A percentile compares a stretch with the other conserved stretches of the same genome.
phyloP scores from a whole-genome alignment of 1,140 invertebrate genomes.

The Carposina sasakii region DNA sequence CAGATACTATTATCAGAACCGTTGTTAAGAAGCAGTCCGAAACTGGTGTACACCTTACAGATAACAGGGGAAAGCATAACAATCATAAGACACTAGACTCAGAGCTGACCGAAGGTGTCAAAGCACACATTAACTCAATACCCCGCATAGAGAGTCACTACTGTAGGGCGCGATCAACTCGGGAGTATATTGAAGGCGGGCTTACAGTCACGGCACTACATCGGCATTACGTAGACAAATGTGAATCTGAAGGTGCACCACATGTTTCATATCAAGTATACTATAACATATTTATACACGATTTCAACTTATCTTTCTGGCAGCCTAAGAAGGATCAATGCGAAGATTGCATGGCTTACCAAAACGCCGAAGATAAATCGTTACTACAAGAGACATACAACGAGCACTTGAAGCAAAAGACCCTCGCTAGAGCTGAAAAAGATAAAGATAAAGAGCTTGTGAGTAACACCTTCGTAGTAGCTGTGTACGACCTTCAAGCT shows the following conservation, averaged over 20 bases:
- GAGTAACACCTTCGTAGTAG: conserved; percentile 24
- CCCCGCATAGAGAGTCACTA: conserved; percentile 42
- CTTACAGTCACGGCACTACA: conserved; percentile 32
- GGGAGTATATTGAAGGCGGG: conserved; percentile 45
- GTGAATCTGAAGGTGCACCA: conserved; percentile 15
- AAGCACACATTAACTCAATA: conserved; percentile 35
- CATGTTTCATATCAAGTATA: conserved; percentile 31
- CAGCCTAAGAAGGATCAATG: conserved; percentile 58
- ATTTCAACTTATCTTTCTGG: conserved; percentile 49
- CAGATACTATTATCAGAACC: conserved; percentile 18
- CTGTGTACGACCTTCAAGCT: conserved; percentile 51
- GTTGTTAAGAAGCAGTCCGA: conserved; percentile 23
- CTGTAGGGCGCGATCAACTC: conserved; percentile 24
- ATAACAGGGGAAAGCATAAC: conserved; percentile 1
- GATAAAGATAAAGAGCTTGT: conserved; percentile 16
- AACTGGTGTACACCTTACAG: conserved; percentile 16
- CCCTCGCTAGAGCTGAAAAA: conserved; percentile 19
- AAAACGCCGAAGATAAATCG: conserved; percentile 33
- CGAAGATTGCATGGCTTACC: conserved; percentile 39
- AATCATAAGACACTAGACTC: not conserved
- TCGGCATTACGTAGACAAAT: conserved; percentile 32
- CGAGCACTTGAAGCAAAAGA: conserved; percentile 24
- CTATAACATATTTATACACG: conserved; percentile 36
- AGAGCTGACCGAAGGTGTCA: conserved; percentile 11
- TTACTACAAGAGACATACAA: conserved; percentile 17